These are phyloP conservation scores for Limenitis camilla DNA, from an alignment of 2,888 invertebrate genomes.

Conservation along the genomic window DNA sequence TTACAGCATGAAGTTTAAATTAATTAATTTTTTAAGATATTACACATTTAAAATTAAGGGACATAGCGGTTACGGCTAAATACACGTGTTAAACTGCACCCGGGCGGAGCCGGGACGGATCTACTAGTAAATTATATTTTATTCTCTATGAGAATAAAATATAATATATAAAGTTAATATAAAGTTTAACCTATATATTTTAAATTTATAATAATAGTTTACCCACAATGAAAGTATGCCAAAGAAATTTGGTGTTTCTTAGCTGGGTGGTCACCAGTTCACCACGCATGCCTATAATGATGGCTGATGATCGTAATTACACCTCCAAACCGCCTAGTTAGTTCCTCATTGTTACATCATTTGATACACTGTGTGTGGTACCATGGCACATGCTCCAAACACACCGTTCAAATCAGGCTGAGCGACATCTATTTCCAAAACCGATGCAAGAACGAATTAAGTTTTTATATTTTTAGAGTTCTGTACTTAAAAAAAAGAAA, in stretches of 20 bases:
- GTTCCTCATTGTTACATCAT: slow-evolving; percentile 52
- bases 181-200: too few species aligned
- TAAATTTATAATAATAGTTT: too few species aligned
- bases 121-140: too few species aligned
- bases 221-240: background rate
- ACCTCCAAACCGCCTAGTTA: slow-evolving; percentile 49
- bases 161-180: too few species aligned
- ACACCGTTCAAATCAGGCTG: slow-evolving; percentile 18
- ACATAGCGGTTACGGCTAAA: too few species aligned
- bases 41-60: too few species aligned
- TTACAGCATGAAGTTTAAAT: too few species aligned
- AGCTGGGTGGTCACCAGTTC: slow-evolving; percentile 44
- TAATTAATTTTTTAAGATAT: too few species aligned
- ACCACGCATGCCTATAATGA: slow-evolving; percentile 44
- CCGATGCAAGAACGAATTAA: background rate
- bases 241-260: slow-evolving; percentile 4
- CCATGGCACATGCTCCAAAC: slow-evolving; percentile 25
- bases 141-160: too few species aligned
- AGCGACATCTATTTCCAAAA: slow-evolving; percentile 16
- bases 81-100: too few species aligned
- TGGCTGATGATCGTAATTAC: slow-evolving; percentile 63
- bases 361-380: slow-evolving; percentile 58
- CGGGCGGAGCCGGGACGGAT: too few species aligned
- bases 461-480: background rate
- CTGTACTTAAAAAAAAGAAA: too few species aligned